Percentiles rank a stretch among this genome's conserved stretches.
These are phyloP conservation scores for Papilio elwesi DNA, from an alignment of 2,888 invertebrate genomes.

Conservation along the genomic window DNA sequence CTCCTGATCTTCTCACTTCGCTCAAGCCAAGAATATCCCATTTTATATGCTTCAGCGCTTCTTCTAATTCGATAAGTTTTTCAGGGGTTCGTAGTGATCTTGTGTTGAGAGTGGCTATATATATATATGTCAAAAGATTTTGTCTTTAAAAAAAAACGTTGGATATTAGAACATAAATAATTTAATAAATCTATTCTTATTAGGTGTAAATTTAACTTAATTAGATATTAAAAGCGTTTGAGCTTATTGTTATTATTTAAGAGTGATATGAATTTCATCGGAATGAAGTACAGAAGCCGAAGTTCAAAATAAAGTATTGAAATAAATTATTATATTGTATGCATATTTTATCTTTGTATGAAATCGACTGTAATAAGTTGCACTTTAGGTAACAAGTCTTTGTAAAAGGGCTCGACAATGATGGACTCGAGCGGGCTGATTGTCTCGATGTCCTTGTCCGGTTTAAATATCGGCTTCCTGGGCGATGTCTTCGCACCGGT, in stretches of 20 bases:
- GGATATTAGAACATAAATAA: too few species aligned
- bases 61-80: too few species aligned
- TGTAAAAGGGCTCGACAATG: constrained; percentile 50
- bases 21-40: too few species aligned
- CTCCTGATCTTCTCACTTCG: too few species aligned
- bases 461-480: constrained; percentile 77
- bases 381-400: constrained; percentile 25
- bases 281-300: neutral
- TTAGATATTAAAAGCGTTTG: too few species aligned
- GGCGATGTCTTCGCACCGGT: constrained; percentile 70
- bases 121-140: too few species aligned
- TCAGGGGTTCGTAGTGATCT: too few species aligned
- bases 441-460: constrained; percentile 65
- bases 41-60: too few species aligned
- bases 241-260: neutral
- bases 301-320: neutral
- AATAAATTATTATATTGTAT: neutral
- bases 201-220: too few species aligned
- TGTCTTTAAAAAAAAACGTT: too few species aligned
- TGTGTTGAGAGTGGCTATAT: too few species aligned
- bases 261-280: neutral
- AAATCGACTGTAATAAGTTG: constrained; percentile 16
- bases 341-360: neutral
- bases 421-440: constrained; percentile 60
- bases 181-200: too few species aligned